These are phyloP conservation scores for Gryllus bimaculatus DNA, from an alignment of 1,140 invertebrate genomes.

Conservation along the genomic window DNA sequence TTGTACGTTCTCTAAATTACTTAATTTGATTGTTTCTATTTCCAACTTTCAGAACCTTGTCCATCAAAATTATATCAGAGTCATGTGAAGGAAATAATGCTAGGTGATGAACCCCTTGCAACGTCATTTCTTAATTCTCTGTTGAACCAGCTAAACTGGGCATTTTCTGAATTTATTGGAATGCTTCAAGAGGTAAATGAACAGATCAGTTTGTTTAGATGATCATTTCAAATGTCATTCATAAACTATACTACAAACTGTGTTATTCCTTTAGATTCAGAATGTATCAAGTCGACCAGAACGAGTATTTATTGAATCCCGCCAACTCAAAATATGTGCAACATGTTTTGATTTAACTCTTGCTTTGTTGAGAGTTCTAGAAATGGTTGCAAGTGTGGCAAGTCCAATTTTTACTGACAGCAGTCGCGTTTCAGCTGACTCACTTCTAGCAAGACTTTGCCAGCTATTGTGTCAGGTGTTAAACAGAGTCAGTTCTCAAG, in stretches of 20 bases:
- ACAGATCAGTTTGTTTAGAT: background rate
- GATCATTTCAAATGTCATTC: background rate
- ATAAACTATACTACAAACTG: background rate
- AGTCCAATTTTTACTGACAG: conserved; percentile 52
- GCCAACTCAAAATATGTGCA: conserved; percentile 73
- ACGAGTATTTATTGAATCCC: conserved; percentile 54
- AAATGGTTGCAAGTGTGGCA: conserved; percentile 63
- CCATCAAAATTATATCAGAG: conserved; percentile 49
- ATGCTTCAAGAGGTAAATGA: conserved; percentile 68
- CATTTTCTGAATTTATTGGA: conserved; percentile 79
- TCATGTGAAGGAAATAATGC: conserved; percentile 42
- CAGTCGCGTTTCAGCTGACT: conserved; percentile 47
- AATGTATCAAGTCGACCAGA: conserved; percentile 38
- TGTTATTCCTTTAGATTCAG: conserved; percentile 44
- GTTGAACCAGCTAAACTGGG: conserved; percentile 78
- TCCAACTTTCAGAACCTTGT: conserved; percentile 44
- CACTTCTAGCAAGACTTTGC: conserved; percentile 52
- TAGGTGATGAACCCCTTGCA: conserved; percentile 40
- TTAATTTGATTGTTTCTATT: conserved; percentile 7
- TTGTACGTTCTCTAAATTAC: background rate
- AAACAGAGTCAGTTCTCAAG: conserved; percentile 54
- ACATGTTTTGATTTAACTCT: conserved; percentile 70
- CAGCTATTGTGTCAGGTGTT: conserved; percentile 64
- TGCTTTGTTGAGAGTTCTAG: conserved; percentile 61
- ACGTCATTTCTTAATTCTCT: conserved; percentile 66